Conservation (phyloP, 2,113 vertebrate species). For the Xiphorhynchus elegans region DNA sequence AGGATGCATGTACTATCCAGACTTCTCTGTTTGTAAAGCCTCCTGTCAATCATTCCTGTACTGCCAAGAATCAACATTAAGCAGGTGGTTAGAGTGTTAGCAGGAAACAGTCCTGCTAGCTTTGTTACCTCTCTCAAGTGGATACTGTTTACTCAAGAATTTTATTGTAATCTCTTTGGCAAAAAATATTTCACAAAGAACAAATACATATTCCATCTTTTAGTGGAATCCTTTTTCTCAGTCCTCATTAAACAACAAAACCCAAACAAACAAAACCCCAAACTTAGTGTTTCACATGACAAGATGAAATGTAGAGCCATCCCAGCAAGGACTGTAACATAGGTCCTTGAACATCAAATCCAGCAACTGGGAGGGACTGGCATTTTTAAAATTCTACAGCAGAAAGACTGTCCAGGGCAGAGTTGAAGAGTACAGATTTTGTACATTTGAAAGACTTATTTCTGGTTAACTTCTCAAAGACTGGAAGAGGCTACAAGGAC, state of each 20-base stretch:
- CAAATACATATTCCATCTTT: neutral
- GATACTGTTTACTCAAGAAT: neutral
- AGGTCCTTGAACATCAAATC: neutral
- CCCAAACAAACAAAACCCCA: neutral
- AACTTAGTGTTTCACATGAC: neutral
- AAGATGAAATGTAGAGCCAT: neutral
- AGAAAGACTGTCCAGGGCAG: neutral
- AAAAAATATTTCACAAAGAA: neutral
- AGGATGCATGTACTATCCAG: neutral
- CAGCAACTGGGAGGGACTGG: neutral
- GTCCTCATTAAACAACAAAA: neutral
- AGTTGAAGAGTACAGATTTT: neutral
- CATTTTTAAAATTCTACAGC: neutral
- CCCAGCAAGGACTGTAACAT: neutral
- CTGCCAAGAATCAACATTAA: neutral
- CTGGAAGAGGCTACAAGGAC: neutral
- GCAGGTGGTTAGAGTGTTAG: neutral
- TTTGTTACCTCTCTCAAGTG: neutral
- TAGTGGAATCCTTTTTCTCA: neutral
- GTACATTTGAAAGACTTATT: neutral
- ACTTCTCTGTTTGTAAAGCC: neutral
- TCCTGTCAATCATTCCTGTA: neutral
- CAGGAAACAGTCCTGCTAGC: neutral
- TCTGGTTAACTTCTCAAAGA: neutral
- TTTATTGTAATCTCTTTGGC: neutral